Base-by-base conservation (phyloP, 2,113 vertebrate species). In the Cyanocitta stelleri region DNA sequence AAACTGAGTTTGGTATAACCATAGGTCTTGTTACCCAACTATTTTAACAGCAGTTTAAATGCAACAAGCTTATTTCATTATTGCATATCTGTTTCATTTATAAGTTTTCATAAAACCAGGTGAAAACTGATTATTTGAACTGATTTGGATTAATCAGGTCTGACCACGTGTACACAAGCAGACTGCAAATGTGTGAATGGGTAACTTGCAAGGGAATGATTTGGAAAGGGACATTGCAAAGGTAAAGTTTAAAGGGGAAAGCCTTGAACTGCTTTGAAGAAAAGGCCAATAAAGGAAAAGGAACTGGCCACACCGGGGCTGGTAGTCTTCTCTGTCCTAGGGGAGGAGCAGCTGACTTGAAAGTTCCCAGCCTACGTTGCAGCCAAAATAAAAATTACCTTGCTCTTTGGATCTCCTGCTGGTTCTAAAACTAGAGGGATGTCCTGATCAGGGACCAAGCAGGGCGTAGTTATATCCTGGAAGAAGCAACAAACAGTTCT, bases 401-500 rank as follows among this genome's bases (percentile, higher is more conserved):
- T 93, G 87, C 79, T 95, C 62, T 96, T 97, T 91, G 94, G 93
- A 92, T 96, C 97, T 97, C 94, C 92, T 96, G 93, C 85, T 97
- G 90, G 82, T 91, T 95, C 95, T 97, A 97, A 96, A 96, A 97
- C 96, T 96, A 96, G 96, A 96, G 96, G 93, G 89, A 91, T 96
- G 96, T 97, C 93, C 90, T 95, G 90, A 96, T 96, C 97, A 97
- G 84, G 92, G 89, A 97, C 94, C 94, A 95, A 95, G 90, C 90
- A 97, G 95, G 96, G 97, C 94, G 97, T 96, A 95, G 96, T 97
- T 95, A 96, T 76, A 54, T 97, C 97, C 97, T 97, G 94, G 96
- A 97, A 97, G 95, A 97, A 97, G 97, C 97, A 97, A 97, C 94
- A 97, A 82, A 97, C 94, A 97, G 9, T 96, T 97, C 97, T 96